These are phyloP conservation scores for Phalacrocorax carbo DNA, from an alignment of 2,113 vertebrate genomes.

Conservation along the genomic window DNA sequence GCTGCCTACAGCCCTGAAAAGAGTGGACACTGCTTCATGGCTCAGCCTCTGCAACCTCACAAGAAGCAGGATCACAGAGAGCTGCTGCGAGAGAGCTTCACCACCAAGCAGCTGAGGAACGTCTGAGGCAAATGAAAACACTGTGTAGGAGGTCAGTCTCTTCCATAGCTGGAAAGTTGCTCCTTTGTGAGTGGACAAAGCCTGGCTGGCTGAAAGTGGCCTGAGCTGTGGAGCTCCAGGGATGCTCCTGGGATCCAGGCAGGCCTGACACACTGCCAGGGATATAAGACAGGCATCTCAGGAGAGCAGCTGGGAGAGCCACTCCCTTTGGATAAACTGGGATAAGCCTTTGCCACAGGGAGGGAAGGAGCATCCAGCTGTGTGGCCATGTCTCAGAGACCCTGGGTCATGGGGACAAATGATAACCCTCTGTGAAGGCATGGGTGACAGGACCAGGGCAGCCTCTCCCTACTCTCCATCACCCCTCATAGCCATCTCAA, in stretches of 20 bases:
- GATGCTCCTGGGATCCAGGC: not conserved
- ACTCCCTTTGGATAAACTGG: not conserved
- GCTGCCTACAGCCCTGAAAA: not conserved
- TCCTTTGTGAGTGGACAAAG: not conserved
- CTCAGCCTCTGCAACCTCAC: not conserved
- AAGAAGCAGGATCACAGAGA: not conserved
- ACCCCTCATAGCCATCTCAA: not conserved
- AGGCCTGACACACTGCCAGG: not conserved
- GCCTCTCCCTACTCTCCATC: not conserved
- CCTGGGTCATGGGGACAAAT: not conserved
- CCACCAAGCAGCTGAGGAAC: not conserved
- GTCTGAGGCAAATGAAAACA: conserved; percentile 17
- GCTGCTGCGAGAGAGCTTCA: not conserved
- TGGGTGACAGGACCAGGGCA: not conserved
- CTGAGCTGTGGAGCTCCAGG: not conserved
- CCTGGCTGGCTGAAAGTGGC: not conserved
- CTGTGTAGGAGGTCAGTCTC: not conserved
- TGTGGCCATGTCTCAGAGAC: not conserved
- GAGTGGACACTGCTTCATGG: not conserved
- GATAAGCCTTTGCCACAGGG: not conserved
- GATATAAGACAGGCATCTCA: not conserved
- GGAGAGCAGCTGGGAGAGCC: not conserved
- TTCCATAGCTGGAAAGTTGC: not conserved
- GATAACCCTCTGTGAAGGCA: not conserved
- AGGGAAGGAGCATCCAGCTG: not conserved